Conservation (phyloP, 2,888 invertebrate species). For the Papilio elwesi region DNA sequence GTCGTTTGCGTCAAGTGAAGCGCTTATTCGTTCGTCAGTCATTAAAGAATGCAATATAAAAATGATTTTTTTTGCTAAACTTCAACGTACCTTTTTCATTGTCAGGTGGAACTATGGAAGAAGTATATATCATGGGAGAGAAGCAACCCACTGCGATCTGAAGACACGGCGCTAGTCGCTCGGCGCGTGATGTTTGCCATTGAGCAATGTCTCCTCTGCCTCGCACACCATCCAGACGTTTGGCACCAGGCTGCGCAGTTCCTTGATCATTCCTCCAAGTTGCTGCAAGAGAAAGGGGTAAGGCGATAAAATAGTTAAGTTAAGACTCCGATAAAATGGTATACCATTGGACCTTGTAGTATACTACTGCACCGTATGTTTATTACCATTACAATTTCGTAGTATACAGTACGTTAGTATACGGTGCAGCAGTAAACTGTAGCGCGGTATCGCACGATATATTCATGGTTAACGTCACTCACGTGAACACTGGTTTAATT, state of each 20-base stretch:
- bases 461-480: too few relatives aligned
- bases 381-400: neutral
- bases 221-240: slow-evolving; percentile 99
- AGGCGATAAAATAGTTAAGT: slow-evolving; percentile 51
- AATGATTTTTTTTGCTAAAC: too few relatives aligned
- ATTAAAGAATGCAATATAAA: too few relatives aligned
- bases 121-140: slow-evolving; percentile 99
- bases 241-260: slow-evolving; percentile 99
- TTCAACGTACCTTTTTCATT: neutral
- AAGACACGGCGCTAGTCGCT: slow-evolving; percentile 96
- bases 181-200: slow-evolving; percentile 99
- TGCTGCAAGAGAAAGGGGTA: slow-evolving; percentile 97
- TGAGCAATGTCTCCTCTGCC: slow-evolving; percentile 97
- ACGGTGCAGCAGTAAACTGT: too few relatives aligned
- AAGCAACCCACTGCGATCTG: slow-evolving; percentile 96
- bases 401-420: neutral
- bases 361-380: too few relatives aligned
- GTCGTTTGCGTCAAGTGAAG: too few relatives aligned
- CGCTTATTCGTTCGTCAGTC: too few relatives aligned
- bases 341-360: too few relatives aligned
- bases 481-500: too few relatives aligned
- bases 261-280: slow-evolving; percentile 96
- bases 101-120: slow-evolving; percentile 98
- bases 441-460: too few relatives aligned
- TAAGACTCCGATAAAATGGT: too few relatives aligned